Conservation (phyloP, 2,113 vertebrate species). For the Nymphicus hollandicus region DNA sequence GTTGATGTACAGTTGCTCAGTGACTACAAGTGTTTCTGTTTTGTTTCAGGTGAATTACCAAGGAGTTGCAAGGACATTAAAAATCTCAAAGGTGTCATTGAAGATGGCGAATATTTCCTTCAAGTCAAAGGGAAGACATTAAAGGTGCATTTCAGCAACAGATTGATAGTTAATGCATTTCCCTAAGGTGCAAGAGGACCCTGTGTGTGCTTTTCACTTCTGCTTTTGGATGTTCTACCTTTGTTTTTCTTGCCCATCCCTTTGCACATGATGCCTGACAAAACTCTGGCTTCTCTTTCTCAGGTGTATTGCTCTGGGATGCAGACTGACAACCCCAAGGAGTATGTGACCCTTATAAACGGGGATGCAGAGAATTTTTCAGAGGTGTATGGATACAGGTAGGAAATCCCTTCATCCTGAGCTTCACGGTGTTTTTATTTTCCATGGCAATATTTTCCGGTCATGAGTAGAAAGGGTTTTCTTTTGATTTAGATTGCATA, state of each 20-base stretch:
- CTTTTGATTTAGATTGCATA: constrained; percentile 81
- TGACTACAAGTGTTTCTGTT: not conserved
- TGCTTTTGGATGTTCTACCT: not conserved
- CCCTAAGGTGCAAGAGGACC: not conserved
- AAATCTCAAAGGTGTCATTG: constrained; percentile 64
- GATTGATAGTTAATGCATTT: not conserved
- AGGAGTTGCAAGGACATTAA: constrained; percentile 83
- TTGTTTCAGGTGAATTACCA: constrained; percentile 82
- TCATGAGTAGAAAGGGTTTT: constrained; percentile 57
- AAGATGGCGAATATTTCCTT: constrained; percentile 87
- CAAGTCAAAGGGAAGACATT: constrained; percentile 83
- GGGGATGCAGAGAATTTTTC: constrained; percentile 93
- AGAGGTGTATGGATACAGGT: constrained; percentile 96
- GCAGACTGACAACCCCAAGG: constrained; percentile 86
- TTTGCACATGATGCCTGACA: not conserved
- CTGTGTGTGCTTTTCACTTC: not conserved
- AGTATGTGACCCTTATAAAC: constrained; percentile 86
- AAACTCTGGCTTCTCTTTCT: not conserved
- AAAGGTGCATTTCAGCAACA: constrained; percentile 74
- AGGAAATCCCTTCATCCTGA: constrained; percentile 11
- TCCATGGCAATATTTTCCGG: not conserved
- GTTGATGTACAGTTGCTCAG: not conserved
- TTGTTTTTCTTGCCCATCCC: not conserved
- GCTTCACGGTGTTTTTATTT: not conserved
- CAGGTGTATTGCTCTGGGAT: constrained; percentile 94